Base-by-base conservation (phyloP, 1,140 invertebrate species). In the Drosophila sulfurigaster region DNA sequence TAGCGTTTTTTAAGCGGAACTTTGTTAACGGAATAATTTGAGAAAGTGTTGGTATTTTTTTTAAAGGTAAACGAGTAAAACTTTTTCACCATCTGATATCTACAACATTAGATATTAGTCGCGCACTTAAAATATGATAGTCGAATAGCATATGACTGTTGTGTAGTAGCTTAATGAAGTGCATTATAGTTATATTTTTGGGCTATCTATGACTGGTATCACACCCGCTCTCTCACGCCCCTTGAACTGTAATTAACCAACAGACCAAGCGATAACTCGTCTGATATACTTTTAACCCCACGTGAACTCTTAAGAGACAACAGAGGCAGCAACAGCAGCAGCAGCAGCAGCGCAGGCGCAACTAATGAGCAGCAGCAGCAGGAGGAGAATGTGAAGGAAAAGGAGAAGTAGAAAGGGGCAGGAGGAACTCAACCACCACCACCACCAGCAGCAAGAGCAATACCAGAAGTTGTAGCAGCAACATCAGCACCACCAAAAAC, bases 241-340 rank as follows among this genome's bases (percentile, higher is more conserved):
- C 20, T 30, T 28, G 59, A 66, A 65, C 62, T 73, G 68, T 88
- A 89, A 89, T 89, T 89, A 89, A 89, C 75, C 60, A 78, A 75
- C 72, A 71, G 58, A 11, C 62, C 49, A 74, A 66, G 60, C 59
- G 68, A 65, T 74, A 74, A 58, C 67, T 57, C 51, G 68, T 57
- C 52, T 70, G 62, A 63, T 63, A 78, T 70, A 83, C 78, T 68
- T 85, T 88, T 88, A 88, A 88, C 85, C 85, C 85, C 80, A 81
- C 64, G 68, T 73, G 71, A 78, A 87, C 82, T 67, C 63, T 68
- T 35, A 5, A 58, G 46, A 71, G 51, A 64, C 71, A 49, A 48
- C 62, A 51, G 43, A 13, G 16, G 43, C 59, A 46, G 16, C 38
- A 46, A 11, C 38, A 51, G 38, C 72, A 56, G 13, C 65, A 38